Evolutionary conservation across 2,113 vertebrate genomes (phyloP), one percentile per base, ranked within the genome.

Genomic region (Thamnophis sirtalis): DNA sequence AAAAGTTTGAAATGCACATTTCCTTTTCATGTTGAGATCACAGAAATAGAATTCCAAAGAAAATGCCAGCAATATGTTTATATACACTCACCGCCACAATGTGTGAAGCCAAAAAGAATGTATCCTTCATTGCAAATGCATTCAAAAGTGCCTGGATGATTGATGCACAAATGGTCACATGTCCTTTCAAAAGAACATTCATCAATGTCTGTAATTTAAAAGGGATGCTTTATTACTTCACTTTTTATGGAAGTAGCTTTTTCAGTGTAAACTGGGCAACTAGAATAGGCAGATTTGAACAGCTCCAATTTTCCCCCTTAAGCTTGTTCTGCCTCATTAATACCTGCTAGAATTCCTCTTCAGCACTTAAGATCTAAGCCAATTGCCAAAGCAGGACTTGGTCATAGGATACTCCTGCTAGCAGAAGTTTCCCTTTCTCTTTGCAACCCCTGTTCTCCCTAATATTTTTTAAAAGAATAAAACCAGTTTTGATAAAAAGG

Each of bases 101-200:
- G 99, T 49, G 98, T 98, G 95, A 99, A 97, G 95, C 99, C 99
- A 1, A 99, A 99, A 88, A 99, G 98, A 87, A 98, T 98, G 22
- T 98, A 99, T 73, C 99, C 99, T 97, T 97, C 98, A 96, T 98
- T 98, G 94, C 99, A 99, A 48, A 98, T 95, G 94, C 99, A 99
- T 93, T 98, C 95, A 95, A 99, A 99, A 93, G 98, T 97, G 96
- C 99, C 99, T 0, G 98, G 98, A 92, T 98, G 97, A 97, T 99
- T 99, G 97, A 98, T 97, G 97, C 99, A 99, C 33, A 96, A 99
- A 97, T 99, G 99, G 97, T 98, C 99, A 87, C 99, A 99, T 9
- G 98, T 98, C 95, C 99, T 97, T 95, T 99, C 98, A 93, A 99
- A 99, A 93, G 98, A 99, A 97, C 99, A 99, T 95, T 99, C 99